Evolutionary conservation across 35 echinoderm and acorn worm genomes (phyloP).

Genomic region (Lytechinus pictus): DNA sequence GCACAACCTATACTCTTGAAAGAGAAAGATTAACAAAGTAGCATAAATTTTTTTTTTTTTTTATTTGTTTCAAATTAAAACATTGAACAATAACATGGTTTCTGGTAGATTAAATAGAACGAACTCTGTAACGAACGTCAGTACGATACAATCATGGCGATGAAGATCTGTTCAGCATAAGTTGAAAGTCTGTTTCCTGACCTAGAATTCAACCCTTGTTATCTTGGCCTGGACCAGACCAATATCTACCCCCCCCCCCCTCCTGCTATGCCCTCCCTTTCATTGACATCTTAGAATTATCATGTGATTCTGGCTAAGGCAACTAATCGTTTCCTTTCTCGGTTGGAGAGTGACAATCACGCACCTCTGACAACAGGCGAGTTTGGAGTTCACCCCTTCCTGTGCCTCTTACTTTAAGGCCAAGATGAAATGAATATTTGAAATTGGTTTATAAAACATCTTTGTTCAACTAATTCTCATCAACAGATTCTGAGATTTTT

Average conservation of each 20-base stretch:
- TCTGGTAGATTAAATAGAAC: no score
- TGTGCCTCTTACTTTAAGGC: neutral
- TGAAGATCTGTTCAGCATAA: neutral
- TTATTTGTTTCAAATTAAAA: no score
- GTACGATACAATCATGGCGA: no score
- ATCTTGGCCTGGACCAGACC: neutral
- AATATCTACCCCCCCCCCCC: neutral
- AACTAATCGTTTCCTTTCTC: neutral
- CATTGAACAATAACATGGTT: no score
- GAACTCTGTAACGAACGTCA: no score
- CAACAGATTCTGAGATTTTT: neutral
- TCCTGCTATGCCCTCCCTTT: neutral
- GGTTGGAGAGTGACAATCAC: neutral
- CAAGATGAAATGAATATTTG: neutral
- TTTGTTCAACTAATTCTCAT: neutral
- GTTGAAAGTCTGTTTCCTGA: neutral
- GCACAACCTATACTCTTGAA: no score
- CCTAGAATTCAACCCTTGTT: neutral
- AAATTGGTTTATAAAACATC: neutral
- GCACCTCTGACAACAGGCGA: neutral
- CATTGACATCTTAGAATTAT: neutral
- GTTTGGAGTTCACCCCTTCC: neutral
- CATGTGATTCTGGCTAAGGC: neutral
- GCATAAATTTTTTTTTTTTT: no score
- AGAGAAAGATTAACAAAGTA: no score